Evolutionary conservation across 1,140 invertebrate genomes (phyloP).

Genomic region (Aphaenogaster floridana): DNA sequence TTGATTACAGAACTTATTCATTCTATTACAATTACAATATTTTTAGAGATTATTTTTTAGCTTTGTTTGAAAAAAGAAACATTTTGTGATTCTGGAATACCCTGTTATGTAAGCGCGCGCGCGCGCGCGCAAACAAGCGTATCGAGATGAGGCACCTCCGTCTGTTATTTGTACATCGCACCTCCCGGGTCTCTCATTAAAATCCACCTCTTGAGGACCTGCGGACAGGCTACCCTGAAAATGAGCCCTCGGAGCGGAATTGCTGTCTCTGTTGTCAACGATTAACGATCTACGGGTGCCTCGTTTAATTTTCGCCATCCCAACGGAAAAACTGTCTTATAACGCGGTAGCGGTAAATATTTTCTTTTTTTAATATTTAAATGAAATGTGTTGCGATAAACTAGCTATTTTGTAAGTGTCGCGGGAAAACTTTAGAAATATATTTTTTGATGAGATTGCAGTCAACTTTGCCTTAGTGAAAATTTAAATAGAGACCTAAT

Average conservation of each 20-base stretch:
- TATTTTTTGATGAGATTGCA: neutral
- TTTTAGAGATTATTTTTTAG: neutral
- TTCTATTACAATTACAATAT: neutral
- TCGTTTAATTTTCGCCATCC: slow-evolving; percentile 59
- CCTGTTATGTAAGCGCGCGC: slow-evolving; percentile 1
- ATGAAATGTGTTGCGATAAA: neutral
- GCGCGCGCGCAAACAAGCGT: neutral
- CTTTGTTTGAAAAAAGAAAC: neutral
- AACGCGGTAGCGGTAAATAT: slow-evolving; percentile 19
- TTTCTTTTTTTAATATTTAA: slow-evolving; percentile 29
- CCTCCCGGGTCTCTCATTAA: slow-evolving; percentile 74
- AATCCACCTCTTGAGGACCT: slow-evolving; percentile 64
- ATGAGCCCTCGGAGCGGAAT: slow-evolving; percentile 45
- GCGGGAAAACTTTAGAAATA: neutral
- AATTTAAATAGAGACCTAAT: slow-evolving; percentile 40
- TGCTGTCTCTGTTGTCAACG: slow-evolving; percentile 53
- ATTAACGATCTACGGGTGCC: slow-evolving; percentile 58
- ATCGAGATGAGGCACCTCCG: neutral
- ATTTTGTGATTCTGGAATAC: slow-evolving; percentile 19
- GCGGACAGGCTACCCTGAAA: slow-evolving; percentile 59
- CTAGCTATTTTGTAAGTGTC: slow-evolving; percentile 10
- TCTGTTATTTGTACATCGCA: slow-evolving; percentile 65
- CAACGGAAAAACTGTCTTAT: slow-evolving; percentile 22
- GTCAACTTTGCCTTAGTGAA: neutral
- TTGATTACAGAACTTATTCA: neutral